Evolutionary conservation across 1,140 invertebrate species (phyloP).

Genomic region (Phymastichus coffea): DNA sequence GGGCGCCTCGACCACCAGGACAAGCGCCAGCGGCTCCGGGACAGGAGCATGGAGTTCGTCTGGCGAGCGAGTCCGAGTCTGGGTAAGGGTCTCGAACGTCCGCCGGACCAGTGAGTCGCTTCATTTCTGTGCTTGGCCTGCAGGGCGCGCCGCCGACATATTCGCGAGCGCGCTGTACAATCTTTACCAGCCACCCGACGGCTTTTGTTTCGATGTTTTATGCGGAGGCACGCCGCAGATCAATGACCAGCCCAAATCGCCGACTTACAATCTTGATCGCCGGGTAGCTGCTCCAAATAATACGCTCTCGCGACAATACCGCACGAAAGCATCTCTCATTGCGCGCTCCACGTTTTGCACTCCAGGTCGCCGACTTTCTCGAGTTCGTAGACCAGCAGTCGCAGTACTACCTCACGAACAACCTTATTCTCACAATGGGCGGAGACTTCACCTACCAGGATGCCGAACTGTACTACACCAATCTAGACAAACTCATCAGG

Average conservation of each 20-base stretch:
- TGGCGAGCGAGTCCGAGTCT: slow-evolving; percentile 78
- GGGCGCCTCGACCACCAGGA: slow-evolving; percentile 89
- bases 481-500: slow-evolving; percentile 86
- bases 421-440: slow-evolving; percentile 89
- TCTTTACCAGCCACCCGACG: slow-evolving; percentile 77
- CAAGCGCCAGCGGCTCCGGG: slow-evolving; percentile 63
- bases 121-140: too few species aligned
- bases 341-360: too few species aligned
- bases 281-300: too few species aligned
- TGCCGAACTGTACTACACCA: slow-evolving; percentile 80
- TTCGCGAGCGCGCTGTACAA: slow-evolving; percentile 77
- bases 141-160: slow-evolving; percentile 61
- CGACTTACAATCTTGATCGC: slow-evolving; percentile 71
- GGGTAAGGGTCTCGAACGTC: too few species aligned
- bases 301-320: too few species aligned
- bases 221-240: slow-evolving; percentile 78
- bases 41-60: slow-evolving; percentile 78
- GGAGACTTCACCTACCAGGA: slow-evolving; percentile 87
- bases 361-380: slow-evolving; percentile 36
- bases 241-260: slow-evolving; percentile 69
- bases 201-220: slow-evolving; percentile 87
- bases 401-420: slow-evolving; percentile 62
- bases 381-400: slow-evolving; percentile 49
- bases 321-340: too few species aligned
- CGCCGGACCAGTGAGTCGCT: too few species aligned